Conservation (phyloP, 2,888 invertebrate species). For the Agapostemon virescens region DNA sequence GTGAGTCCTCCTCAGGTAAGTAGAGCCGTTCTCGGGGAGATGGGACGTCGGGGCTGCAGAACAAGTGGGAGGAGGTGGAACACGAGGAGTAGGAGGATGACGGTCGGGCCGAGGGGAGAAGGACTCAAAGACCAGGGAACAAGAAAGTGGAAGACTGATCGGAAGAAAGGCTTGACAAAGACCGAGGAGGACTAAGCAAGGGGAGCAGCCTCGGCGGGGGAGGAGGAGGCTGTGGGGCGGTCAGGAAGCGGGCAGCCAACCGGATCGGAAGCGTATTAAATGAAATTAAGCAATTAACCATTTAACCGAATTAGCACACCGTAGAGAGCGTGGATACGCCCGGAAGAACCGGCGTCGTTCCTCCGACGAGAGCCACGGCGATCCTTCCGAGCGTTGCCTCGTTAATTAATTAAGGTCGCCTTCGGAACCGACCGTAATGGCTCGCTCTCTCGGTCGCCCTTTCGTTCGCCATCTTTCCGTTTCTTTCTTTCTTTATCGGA, state of each 20-base stretch:
- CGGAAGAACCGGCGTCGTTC: conserved; percentile 58
- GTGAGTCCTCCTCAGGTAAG: conserved; percentile 59
- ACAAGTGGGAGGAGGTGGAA: conserved; percentile 6
- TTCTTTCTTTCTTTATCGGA: not conserved
- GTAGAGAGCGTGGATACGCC: conserved; percentile 64
- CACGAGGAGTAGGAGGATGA: conserved; percentile 12
- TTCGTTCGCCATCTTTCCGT: not conserved
- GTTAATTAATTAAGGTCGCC: conserved; percentile 76
- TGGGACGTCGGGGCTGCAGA: conserved; percentile 37
- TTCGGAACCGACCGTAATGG: conserved; percentile 51
- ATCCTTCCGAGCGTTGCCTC: conserved; percentile 68
- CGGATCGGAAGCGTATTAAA: conserved; percentile 75
- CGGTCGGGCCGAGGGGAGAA: not conserved
- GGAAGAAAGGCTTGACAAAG: conserved; percentile 42
- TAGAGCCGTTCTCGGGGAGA: conserved; percentile 55
- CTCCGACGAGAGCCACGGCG: conserved; percentile 46
- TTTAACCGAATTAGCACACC: conserved; percentile 78
- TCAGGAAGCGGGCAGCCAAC: conserved; percentile 61
- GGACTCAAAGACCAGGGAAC: conserved; percentile 36
- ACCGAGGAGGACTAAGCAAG: conserved; percentile 15
- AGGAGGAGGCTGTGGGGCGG: conserved; percentile 32
- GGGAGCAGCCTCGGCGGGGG: not conserved
- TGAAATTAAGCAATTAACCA: conserved; percentile 79
- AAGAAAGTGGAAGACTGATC: conserved; percentile 44
- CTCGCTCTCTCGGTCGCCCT: not conserved